Evolutionary conservation across 2,113 vertebrate species (phyloP).

Genomic region (Proteles cristata): DNA sequence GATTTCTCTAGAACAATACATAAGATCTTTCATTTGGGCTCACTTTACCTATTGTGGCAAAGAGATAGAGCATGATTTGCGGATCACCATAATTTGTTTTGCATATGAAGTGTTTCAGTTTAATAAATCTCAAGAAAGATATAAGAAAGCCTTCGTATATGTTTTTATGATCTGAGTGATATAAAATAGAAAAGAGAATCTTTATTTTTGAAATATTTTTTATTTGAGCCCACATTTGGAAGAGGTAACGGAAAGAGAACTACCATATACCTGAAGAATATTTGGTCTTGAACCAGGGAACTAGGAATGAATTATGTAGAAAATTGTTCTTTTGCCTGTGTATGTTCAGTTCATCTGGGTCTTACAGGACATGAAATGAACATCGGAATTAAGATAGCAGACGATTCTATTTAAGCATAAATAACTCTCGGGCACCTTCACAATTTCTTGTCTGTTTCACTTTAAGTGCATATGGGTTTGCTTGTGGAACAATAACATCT

Average conservation of each 20-base stretch:
- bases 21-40: not conserved
- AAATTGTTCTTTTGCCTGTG: not conserved
- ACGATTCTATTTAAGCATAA: not conserved
- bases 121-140: not conserved
- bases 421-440: not conserved
- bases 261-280: not conserved
- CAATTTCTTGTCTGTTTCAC: not conserved
- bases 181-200: not conserved
- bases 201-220: not conserved
- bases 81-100: not conserved
- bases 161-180: not conserved
- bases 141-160: not conserved
- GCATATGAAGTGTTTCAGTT: not conserved
- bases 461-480: not conserved
- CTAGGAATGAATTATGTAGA: not conserved
- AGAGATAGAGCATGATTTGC: not conserved
- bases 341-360: not conserved
- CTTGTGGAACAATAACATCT: not conserved
- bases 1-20: constrained; percentile 13
- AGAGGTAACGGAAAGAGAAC: not conserved
- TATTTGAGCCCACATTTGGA: not conserved
- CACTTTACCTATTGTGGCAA: not conserved
- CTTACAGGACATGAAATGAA: not conserved
- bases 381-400: not conserved
- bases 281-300: not conserved